Percentiles rank a stretch among this genome's conserved stretches.
phyloP scores from a whole-genome alignment of 2,113 vertebrate species.

The Phrynosoma blainvillii region DNA sequence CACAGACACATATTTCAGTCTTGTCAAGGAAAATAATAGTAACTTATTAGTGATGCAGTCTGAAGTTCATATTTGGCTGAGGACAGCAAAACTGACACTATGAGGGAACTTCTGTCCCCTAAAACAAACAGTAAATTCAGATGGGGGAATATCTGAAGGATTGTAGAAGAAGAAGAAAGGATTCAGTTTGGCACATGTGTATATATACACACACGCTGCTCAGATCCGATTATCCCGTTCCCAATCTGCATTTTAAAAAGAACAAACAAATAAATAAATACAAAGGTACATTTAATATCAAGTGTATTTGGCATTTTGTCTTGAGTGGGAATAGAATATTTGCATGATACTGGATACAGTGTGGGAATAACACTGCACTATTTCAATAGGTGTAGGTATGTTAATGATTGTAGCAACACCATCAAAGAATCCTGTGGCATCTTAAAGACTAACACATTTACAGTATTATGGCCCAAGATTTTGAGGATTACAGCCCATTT shows the following conservation, averaged over 20 bases:
- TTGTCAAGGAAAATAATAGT: background rate
- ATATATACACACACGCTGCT: background rate
- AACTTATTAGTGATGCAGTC: no score
- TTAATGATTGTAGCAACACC: background rate
- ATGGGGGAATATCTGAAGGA: no score
- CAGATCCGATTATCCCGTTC: background rate
- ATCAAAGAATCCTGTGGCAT: background rate
- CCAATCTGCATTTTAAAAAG: background rate
- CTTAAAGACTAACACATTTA: background rate
- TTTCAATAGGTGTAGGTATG: background rate
- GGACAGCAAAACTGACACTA: no score
- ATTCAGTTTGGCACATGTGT: no score
- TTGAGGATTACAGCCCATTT: no score
- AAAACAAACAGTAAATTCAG: no score
- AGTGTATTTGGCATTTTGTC: background rate
- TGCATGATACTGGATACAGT: no score
- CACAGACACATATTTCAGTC: background rate
- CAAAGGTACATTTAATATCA: background rate
- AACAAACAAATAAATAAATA: background rate
- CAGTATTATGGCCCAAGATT: background rate
- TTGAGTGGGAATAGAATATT: background rate
- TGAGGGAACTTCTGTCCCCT: no score
- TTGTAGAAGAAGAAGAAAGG: no score
- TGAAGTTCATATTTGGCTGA: background rate
- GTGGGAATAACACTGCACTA: background rate